Conservation (phyloP, 2,113 vertebrate species). For the Psilopogon haemacephalus region DNA sequence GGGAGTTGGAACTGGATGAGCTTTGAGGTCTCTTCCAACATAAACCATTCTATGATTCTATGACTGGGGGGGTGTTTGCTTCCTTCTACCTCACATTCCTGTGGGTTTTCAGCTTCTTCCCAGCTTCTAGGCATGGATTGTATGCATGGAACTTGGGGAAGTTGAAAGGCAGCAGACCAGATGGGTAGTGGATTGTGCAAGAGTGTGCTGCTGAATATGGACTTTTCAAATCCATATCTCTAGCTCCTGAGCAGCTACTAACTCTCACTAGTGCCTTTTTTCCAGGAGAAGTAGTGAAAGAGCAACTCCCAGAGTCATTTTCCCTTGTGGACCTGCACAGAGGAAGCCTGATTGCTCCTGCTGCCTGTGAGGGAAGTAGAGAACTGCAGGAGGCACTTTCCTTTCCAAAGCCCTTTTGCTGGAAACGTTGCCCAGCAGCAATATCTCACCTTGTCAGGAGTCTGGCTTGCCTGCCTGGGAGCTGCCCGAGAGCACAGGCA, state of each 20-base stretch:
- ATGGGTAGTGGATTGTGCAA: neutral
- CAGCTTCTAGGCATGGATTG: neutral
- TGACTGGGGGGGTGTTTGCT: neutral
- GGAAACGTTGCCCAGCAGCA: neutral
- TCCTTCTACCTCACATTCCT: neutral
- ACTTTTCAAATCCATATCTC: neutral
- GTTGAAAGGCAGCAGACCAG: neutral
- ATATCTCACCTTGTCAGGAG: neutral
- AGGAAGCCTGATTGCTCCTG: neutral
- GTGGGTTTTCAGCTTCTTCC: neutral
- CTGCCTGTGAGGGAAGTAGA: fast-evolving
- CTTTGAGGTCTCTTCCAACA: too few species aligned
- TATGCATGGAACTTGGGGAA: neutral
- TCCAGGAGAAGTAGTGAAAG: neutral
- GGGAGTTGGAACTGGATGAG: too few species aligned
- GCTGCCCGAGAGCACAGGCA: neutral
- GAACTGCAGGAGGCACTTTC: neutral
- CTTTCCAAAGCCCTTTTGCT: neutral
- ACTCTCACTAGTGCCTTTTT: neutral
- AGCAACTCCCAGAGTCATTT: neutral
- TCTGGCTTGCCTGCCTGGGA: neutral
- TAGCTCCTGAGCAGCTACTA: neutral
- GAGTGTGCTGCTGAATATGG: neutral
- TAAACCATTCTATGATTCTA: too few species aligned
- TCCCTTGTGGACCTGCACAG: neutral